Conservation (phyloP, 2,888 invertebrate species). For the Lottia gigantea region DNA sequence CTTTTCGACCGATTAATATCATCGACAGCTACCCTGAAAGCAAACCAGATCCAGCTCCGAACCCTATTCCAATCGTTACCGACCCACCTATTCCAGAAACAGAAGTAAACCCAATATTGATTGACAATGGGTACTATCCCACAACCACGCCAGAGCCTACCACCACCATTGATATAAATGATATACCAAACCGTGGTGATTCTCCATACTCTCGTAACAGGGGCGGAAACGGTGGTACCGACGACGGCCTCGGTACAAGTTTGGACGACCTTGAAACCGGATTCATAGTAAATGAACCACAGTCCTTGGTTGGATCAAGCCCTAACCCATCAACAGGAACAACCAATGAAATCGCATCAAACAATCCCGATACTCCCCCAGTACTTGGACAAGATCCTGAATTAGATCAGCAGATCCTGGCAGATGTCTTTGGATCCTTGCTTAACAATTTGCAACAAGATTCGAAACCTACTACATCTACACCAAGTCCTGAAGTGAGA, state of each 20-base stretch:
- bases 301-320: too few species aligned
- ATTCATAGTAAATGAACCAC: too few species aligned
- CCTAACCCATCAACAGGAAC: not conserved
- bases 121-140: too few species aligned
- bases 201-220: not conserved
- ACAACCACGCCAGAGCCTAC: not conserved
- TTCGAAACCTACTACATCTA: not conserved
- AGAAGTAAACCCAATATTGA: not conserved
- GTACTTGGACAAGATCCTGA: not conserved
- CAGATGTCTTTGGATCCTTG: not conserved
- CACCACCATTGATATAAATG: not conserved
- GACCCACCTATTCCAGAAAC: too few species aligned
- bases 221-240: too few species aligned
- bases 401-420: not conserved
- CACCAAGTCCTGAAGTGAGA: not conserved
- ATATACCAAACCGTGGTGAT: not conserved
- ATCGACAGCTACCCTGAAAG: too few species aligned
- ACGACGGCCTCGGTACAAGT: not conserved
- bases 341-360: not conserved
- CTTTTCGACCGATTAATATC: too few species aligned
- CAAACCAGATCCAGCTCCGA: too few species aligned
- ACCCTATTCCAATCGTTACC: too few species aligned
- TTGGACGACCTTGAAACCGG: not conserved
- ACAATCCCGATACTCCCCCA: not conserved
- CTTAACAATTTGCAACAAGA: not conserved